Evolutionary conservation across 2,797 vertebrate species (phyloP).

Genomic region (Enteromius afrohamiltoni): DNA sequence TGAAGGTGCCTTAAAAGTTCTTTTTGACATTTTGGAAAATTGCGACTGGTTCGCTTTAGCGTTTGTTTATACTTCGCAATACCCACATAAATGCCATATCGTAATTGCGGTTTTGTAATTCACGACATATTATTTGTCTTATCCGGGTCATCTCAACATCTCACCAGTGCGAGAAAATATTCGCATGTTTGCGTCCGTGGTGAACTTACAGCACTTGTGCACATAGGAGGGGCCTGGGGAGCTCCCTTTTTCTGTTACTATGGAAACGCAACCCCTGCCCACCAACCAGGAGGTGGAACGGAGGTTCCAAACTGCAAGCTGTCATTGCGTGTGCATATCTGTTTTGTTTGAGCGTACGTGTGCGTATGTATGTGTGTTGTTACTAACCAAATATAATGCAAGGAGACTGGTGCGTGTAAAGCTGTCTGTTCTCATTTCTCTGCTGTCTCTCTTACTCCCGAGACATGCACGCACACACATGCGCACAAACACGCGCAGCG

Average conservation of each 20-base stretch:
- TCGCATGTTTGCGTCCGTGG: conserved; percentile 21
- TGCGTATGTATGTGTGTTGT: conserved; percentile 59
- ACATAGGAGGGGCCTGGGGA: conserved; percentile 55
- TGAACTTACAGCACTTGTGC: conserved; percentile 44
- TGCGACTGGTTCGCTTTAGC: background rate
- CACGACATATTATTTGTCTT: background rate
- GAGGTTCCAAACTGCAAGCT: conserved; percentile 62
- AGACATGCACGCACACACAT: conserved; percentile 42
- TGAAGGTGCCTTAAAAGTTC: conserved; percentile 27
- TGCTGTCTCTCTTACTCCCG: conserved; percentile 67
- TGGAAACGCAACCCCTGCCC: conserved; percentile 72
- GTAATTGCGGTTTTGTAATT: conserved; percentile 37
- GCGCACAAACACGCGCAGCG: conserved; percentile 17
- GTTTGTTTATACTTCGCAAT: conserved; percentile 8
- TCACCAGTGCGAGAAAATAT: conserved; percentile 42
- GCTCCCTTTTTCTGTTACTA: conserved; percentile 78
- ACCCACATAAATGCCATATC: conserved; percentile 25
- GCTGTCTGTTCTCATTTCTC: conserved; percentile 67
- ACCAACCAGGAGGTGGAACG: conserved; percentile 55
- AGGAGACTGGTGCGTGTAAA: conserved; percentile 60
- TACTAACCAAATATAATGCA: conserved; percentile 61
- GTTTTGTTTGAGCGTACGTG: conserved; percentile 48
- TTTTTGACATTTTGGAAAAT: conserved; percentile 42
- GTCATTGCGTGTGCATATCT: conserved; percentile 60
- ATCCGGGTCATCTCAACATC: background rate